A percentile compares a stretch with the other conserved stretches of the same genome.
phyloP scores from a whole-genome alignment of 2,797 vertebrate species.

The Cyclura pinguis region DNA sequence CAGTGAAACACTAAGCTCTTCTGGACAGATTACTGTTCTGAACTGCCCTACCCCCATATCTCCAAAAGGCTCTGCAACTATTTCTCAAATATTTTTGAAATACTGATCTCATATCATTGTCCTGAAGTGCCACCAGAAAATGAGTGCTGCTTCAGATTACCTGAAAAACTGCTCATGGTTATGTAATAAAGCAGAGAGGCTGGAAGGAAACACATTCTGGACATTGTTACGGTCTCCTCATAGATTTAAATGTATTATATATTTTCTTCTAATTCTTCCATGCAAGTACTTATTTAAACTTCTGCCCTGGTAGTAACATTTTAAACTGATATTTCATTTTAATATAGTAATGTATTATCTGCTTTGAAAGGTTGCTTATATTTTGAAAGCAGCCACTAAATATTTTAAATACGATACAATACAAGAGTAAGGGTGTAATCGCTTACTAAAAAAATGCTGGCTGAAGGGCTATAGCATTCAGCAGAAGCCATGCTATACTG shows the following conservation, averaged over 20 bases:
- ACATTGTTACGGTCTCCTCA: background rate
- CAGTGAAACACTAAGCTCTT: background rate
- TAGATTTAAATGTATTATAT: background rate
- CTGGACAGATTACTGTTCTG: background rate
- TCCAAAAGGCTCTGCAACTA: background rate
- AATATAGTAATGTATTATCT: background rate
- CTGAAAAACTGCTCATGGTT: background rate
- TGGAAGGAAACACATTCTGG: background rate
- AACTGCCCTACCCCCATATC: too few relatives aligned
- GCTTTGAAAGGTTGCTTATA: background rate
- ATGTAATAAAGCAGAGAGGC: background rate
- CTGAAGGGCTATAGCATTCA: background rate
- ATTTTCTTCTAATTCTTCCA: background rate
- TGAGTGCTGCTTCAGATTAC: conserved; percentile 7
- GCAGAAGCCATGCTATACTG: background rate
- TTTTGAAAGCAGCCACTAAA: background rate
- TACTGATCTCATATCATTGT: background rate
- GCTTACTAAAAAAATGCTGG: background rate
- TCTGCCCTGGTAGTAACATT: background rate
- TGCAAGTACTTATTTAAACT: background rate
- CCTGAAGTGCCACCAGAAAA: conserved; percentile 7
- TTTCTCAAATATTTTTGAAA: background rate
- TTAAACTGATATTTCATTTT: background rate
- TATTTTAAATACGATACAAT: background rate
- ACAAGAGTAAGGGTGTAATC: too few relatives aligned